phyloP scores from a whole-genome alignment of 2,888 invertebrate species.

The Tineola bisselliella region DNA sequence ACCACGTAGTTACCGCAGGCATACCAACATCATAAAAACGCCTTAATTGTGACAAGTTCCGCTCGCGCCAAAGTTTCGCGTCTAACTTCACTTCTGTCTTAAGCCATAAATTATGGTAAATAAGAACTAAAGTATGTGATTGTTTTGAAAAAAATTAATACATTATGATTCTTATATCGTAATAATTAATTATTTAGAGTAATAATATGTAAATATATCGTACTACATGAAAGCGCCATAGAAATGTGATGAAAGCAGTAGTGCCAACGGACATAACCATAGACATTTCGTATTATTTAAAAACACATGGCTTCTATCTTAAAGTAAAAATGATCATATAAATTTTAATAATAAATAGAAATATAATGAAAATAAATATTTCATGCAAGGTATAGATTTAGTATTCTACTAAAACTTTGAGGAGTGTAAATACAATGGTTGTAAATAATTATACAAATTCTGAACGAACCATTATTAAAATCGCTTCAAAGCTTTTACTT shows the following conservation, averaged over 20 bases:
- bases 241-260: background rate
- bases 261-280: background rate
- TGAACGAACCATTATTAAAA: too few species aligned
- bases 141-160: background rate
- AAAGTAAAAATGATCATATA: too few species aligned
- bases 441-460: too few species aligned
- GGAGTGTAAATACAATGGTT: too few species aligned
- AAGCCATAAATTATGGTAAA: slow-evolving; percentile 3
- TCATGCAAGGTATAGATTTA: too few species aligned
- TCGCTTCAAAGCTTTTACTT: too few species aligned
- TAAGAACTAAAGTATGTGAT: background rate
- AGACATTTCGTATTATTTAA: background rate
- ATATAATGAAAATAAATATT: too few species aligned
- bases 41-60: slow-evolving; percentile 37
- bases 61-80: slow-evolving; percentile 49
- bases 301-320: too few species aligned
- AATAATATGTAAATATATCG: background rate
- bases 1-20: slow-evolving; percentile 61
- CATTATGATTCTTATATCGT: background rate
- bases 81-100: slow-evolving; percentile 31
- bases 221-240: background rate
- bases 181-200: background rate
- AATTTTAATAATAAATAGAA: too few species aligned
- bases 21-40: slow-evolving; percentile 37
- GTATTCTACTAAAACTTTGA: too few species aligned